Conservation (phyloP, 2,113 vertebrate species). For the Cinclus mexicanus region DNA sequence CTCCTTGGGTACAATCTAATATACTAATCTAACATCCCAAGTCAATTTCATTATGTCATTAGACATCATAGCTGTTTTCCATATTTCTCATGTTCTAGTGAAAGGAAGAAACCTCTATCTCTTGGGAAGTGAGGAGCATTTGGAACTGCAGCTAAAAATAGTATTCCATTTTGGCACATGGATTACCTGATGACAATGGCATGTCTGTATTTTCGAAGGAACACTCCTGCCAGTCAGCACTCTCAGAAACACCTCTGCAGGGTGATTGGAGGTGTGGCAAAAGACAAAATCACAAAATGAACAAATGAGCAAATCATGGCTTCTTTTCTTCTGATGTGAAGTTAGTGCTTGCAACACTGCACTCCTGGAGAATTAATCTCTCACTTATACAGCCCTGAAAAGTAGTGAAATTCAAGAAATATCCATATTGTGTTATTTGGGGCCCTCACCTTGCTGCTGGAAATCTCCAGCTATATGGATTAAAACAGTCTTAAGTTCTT, state of each 20-base stretch:
- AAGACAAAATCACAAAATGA: background rate
- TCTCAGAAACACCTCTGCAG: background rate
- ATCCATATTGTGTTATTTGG: background rate
- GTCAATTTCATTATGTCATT: background rate
- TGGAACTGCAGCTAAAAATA: background rate
- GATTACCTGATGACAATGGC: rapidly evolving
- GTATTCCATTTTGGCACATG: background rate
- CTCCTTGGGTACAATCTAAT: background rate
- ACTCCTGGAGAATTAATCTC: background rate
- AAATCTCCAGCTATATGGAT: background rate
- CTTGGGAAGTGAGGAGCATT: background rate
- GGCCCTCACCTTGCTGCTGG: background rate
- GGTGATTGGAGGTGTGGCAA: background rate
- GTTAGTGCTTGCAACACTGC: background rate
- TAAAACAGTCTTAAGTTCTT: background rate
- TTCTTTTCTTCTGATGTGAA: background rate
- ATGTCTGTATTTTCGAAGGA: background rate
- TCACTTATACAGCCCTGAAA: background rate
- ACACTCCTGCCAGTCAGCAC: background rate
- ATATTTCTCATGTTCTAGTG: background rate
- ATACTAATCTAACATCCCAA: background rate
- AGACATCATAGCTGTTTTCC: background rate
- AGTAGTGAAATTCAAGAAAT: background rate
- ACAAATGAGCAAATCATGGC: background rate
- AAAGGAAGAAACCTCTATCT: background rate